Base-by-base conservation (phyloP, 2,888 invertebrate species). In the Steinernema carpocapsae region DNA sequence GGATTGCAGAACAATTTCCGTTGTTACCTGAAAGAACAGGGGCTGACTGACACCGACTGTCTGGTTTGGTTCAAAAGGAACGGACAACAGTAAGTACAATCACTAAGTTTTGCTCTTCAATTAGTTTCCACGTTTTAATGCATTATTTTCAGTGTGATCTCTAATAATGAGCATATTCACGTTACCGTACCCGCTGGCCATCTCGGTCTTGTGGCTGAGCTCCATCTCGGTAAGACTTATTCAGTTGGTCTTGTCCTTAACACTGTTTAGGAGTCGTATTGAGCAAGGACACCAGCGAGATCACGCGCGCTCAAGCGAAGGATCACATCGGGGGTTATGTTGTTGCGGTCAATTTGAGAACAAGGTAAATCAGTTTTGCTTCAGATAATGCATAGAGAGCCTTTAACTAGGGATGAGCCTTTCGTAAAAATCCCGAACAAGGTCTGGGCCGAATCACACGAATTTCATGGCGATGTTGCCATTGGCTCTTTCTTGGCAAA, bases 111-210 rank as follows among this genome's bases (percentile, higher is more conserved):
- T 24, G 22, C 3, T 14, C 46, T 72, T 1, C 17, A 6, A 7
- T 0, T 10, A 29, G 22, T 37, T 17, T 24, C 17, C 4, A 4
- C 42, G 26, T 72, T 52, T 48, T 1, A 4, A n/a, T 71, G 48
- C 64, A 72, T 45, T 7, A 70, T 59, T 6, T 1, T 12, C 2
- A 26, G 24, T 71, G 32, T 71, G 0, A 7, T 7, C 17, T 64
- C 42, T 64, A 3, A 43, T 19, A 24, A 14, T n/a, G 74, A 72
- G 59, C 72, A 51, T 29, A 51, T 59, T 10, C 77, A 74, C 51
- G 52, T 77, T 29, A 78, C 77, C 45, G 64, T 77, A 1, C 77
- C 77, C 1, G 43, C 45, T 14, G 77, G 77, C 1, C 74, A 77
- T 43, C 29, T 72, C 29, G 77, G 77, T 32, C 64, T 77, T 42